phyloP scores from a whole-genome alignment of 2,113 vertebrate species.

The Prionailurus bengalensis region DNA sequence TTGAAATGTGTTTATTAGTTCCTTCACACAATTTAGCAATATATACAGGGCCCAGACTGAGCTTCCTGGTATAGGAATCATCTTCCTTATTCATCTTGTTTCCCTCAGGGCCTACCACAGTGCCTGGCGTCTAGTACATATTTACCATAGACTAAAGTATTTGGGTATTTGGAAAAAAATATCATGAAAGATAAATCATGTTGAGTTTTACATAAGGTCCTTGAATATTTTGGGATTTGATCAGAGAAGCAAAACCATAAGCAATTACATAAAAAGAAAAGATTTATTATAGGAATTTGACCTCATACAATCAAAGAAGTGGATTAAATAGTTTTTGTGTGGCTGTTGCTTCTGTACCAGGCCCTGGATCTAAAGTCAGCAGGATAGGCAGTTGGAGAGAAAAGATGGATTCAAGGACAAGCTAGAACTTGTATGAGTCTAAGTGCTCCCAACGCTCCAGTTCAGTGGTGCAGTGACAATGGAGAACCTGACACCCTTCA shows the following conservation, averaged over 20 bases:
- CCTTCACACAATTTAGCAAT: conserved; percentile 20
- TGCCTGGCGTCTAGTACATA: conserved; percentile 41
- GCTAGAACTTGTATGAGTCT: background rate
- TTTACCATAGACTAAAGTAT: conserved; percentile 41
- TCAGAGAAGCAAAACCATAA: conserved; percentile 60
- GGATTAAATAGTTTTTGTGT: conserved; percentile 21
- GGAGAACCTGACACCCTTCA: background rate
- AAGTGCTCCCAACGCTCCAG: background rate
- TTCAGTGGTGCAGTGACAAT: background rate
- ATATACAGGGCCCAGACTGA: background rate
- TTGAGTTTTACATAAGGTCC: conserved; percentile 43
- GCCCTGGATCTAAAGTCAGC: background rate
- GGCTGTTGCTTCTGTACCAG: background rate
- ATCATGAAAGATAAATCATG: conserved; percentile 44
- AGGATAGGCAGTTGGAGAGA: background rate
- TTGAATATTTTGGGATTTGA: conserved; percentile 35
- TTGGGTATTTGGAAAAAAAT: conserved; percentile 39
- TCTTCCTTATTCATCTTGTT: conserved; percentile 49
- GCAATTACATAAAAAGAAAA: conserved; percentile 37
- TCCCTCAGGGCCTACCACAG: conserved; percentile 45
- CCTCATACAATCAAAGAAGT: conserved; percentile 26
- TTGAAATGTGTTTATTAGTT: conserved; percentile 3
- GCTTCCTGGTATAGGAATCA: background rate
- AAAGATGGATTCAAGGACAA: background rate
- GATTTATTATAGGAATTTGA: conserved; percentile 39